Conservation (phyloP, 2,888 invertebrate species). For the Omphaloscelis lunosa region DNA sequence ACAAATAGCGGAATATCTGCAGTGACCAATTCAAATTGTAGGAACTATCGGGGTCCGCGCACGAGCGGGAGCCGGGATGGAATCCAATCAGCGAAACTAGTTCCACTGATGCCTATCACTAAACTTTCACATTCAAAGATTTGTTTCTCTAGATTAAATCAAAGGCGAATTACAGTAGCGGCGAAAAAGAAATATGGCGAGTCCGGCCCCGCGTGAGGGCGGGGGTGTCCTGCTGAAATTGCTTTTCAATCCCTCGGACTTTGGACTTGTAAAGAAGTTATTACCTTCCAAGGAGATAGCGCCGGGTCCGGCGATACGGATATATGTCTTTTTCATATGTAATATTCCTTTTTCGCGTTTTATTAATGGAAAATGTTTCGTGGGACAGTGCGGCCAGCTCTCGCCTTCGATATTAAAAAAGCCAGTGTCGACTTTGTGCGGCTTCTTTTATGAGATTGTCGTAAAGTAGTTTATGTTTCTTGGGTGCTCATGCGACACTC, state of each 20-base stretch:
- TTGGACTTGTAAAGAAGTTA: conserved; percentile 92
- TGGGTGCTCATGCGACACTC: conserved; percentile 65
- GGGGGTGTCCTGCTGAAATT: conserved; percentile 91
- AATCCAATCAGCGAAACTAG: conserved; percentile 90
- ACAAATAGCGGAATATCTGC: conserved; percentile 85
- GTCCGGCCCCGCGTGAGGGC: conserved; percentile 87
- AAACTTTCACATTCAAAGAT: conserved; percentile 91
- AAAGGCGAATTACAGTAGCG: conserved; percentile 90
- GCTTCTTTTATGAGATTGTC: conserved; percentile 87
- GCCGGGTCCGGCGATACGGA: conserved; percentile 90
- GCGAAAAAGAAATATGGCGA: conserved; percentile 90
- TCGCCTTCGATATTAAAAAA: conserved; percentile 89
- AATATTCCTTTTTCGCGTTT: conserved; percentile 91
- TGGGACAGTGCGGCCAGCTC: conserved; percentile 88
- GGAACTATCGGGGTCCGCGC: conserved; percentile 79
- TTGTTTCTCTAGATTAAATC: conserved; percentile 91
- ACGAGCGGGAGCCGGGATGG: conserved; percentile 79
- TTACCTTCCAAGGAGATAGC: conserved; percentile 91
- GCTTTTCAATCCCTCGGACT: conserved; percentile 92
- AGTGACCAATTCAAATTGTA: conserved; percentile 86
- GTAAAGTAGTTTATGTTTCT: conserved; percentile 84
- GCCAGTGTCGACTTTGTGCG: conserved; percentile 83
- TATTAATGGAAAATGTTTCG: conserved; percentile 91
- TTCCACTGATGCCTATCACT: conserved; percentile 89
- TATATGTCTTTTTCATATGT: conserved; percentile 91